Evolutionary conservation across 2,888 invertebrate species (phyloP), one percentile per base, ranked within the genome.

Genomic region (Eupithecia vulgata): DNA sequence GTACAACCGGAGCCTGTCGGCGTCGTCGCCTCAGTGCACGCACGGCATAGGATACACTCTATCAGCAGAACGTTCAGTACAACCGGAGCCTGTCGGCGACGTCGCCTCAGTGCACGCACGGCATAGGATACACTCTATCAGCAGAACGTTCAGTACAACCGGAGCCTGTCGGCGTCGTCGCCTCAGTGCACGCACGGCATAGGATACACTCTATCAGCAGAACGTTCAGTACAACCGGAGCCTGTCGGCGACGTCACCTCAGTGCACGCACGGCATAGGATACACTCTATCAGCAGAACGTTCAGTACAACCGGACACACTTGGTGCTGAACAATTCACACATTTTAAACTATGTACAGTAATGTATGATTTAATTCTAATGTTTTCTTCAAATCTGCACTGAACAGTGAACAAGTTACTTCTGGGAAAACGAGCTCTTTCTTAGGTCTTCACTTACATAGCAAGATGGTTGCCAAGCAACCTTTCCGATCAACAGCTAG

Each of bases 191-290:
- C 12, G 4, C 52, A 71, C 70, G 35, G 70, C 3, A 45, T 45
- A 21, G 35, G n/a, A 66, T 15, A 34, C 17, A 7, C 3, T 25
- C 35, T 17, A 21, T 37, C 35, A 42, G 15, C 70, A 67, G 70
- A 57, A 57, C 25, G 57, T 57, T 25, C 12, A 48, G n/a, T n/a
- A n/a, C 42, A 69, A 71, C 48, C 52, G 62, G 59, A 67, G 71
- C 62, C 74, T 74, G 71, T 62, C 62, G 66, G 68, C 69, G 71
- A 69, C 71, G 74, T 74, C n/a, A n/a, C 48, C 64, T 57, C 68
- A 37, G 25, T 17, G 17, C n/a, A 17, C 12, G 4, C 52, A 71
- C 70, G 35, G 70, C 3, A 45, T 45, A 21, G 35, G n/a, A 66
- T 15, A 34, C 17, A 7, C 3, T 25, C 35, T 17, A 21, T 37